phyloP scores from a whole-genome alignment of 2,888 invertebrate species.

The Nymphalis c-album region DNA sequence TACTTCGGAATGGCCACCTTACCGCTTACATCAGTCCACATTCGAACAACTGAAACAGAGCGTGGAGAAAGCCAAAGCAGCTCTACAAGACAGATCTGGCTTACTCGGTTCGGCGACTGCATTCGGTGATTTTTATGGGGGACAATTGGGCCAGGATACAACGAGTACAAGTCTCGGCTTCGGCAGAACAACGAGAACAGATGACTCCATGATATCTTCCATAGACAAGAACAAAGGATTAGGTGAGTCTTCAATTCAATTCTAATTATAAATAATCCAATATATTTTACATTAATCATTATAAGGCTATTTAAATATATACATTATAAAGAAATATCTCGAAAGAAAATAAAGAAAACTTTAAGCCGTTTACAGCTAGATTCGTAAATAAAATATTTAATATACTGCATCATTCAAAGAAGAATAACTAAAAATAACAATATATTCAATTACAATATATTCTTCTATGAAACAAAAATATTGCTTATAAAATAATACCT shows the following conservation, averaged over 20 bases:
- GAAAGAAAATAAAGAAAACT: too few species aligned
- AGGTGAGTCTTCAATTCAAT: slow-evolving; percentile 55
- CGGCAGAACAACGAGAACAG: slow-evolving; percentile 62
- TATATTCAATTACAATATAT: too few species aligned
- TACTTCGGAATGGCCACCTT: slow-evolving; percentile 87
- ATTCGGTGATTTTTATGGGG: slow-evolving; percentile 85
- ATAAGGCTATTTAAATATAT: too few species aligned
- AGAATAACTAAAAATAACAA: too few species aligned
- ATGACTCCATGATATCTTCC: slow-evolving; percentile 71
- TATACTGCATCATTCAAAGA: too few species aligned
- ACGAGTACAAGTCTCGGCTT: slow-evolving; percentile 64
- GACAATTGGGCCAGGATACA: slow-evolving; percentile 72
- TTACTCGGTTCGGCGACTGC: slow-evolving; percentile 87
- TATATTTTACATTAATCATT: too few species aligned
- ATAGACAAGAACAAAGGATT: slow-evolving; percentile 72
- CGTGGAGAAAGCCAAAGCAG: slow-evolving; percentile 94
- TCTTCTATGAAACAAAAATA: too few species aligned
- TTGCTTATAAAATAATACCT: too few species aligned
- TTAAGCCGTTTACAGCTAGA: too few species aligned
- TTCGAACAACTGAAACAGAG: slow-evolving; percentile 95
- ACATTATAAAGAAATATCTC: too few species aligned
- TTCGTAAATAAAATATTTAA: too few species aligned
- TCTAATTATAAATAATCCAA: too few species aligned
- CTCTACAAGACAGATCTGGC: slow-evolving; percentile 86
- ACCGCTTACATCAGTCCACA: slow-evolving; percentile 92